Conservation (phyloP, 2,888 invertebrate genomes). For the Diarsia dahlii region DNA sequence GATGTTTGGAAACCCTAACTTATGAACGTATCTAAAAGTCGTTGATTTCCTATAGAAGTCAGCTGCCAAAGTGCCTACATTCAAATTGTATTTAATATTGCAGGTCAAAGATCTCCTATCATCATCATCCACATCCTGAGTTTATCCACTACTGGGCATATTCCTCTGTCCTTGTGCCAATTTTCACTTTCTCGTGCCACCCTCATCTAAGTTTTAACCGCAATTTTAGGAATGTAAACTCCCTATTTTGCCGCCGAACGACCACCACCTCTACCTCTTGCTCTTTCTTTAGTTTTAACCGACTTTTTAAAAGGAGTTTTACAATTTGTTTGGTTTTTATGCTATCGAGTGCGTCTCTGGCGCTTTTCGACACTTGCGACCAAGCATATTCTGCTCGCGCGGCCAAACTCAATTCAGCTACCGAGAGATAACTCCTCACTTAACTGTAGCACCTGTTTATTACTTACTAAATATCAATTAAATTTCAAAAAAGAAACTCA, state of each 20-base stretch:
- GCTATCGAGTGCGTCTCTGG: not conserved
- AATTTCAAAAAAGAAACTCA: too few species aligned
- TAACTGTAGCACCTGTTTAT: not conserved
- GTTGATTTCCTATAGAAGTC: not conserved
- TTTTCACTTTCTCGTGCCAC: not conserved
- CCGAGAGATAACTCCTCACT: not conserved
- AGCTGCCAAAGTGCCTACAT: not conserved
- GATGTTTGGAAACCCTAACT: constrained; percentile 11
- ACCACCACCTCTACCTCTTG: constrained; percentile 6
- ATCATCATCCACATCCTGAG: not conserved
- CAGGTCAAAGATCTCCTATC: not conserved
- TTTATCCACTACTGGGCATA: not conserved
- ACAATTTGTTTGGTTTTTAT: not conserved
- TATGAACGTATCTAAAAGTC: not conserved
- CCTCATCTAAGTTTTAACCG: not conserved
- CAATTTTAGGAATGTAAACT: not conserved
- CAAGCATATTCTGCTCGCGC: not conserved
- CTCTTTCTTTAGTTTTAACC: not conserved
- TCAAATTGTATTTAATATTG: not conserved
- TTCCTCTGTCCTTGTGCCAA: not conserved
- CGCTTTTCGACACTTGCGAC: not conserved
- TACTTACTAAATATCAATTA: not conserved
- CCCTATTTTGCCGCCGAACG: not conserved
- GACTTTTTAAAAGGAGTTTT: too few species aligned
- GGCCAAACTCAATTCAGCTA: not conserved